These are phyloP conservation scores for Platichthys flesus DNA, from an alignment of 2,113 vertebrate species.

Conservation along the genomic window DNA sequence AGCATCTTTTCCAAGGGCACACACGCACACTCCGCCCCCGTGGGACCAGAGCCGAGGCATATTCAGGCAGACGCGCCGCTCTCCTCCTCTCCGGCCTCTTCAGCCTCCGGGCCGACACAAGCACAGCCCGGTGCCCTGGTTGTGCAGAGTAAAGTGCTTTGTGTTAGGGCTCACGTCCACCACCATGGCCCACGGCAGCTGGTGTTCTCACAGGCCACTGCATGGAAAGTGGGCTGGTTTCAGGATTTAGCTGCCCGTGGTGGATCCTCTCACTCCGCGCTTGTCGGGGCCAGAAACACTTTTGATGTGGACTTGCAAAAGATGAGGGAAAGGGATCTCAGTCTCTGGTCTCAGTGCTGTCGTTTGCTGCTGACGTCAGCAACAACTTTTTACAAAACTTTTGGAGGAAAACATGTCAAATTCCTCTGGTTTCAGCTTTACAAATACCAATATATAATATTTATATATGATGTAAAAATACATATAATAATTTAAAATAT, in stretches of 20 bases:
- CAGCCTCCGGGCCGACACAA: constrained; percentile 14
- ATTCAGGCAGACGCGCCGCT: constrained; percentile 30
- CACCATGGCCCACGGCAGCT: constrained; percentile 76
- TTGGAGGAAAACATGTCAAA: no score
- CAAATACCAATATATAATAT: no score
- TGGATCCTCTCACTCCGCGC: constrained; percentile 64
- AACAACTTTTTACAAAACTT: no score
- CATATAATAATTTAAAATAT: no score
- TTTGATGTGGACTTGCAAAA: constrained; percentile 57
- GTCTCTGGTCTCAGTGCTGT: constrained; percentile 22
- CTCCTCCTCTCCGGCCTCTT: background rate
- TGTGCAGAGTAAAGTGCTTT: constrained; percentile 64
- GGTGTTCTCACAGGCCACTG: constrained; percentile 83
- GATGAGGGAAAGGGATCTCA: constrained; percentile 54
- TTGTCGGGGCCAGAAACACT: constrained; percentile 66
- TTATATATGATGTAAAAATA: no score
- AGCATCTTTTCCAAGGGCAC: constrained; percentile 56
- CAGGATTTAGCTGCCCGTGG: constrained; percentile 78
- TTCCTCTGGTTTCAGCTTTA: no score
- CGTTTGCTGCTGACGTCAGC: constrained; percentile 19
- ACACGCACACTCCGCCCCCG: background rate
- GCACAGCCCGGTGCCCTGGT: constrained; percentile 50
- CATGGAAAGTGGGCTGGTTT: constrained; percentile 82
- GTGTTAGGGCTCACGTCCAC: constrained; percentile 69
- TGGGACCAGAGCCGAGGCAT: constrained; percentile 24